Evolutionary conservation across 1,140 invertebrate genomes (phyloP).

Genomic region (Ceratoteleas bidentatus): DNA sequence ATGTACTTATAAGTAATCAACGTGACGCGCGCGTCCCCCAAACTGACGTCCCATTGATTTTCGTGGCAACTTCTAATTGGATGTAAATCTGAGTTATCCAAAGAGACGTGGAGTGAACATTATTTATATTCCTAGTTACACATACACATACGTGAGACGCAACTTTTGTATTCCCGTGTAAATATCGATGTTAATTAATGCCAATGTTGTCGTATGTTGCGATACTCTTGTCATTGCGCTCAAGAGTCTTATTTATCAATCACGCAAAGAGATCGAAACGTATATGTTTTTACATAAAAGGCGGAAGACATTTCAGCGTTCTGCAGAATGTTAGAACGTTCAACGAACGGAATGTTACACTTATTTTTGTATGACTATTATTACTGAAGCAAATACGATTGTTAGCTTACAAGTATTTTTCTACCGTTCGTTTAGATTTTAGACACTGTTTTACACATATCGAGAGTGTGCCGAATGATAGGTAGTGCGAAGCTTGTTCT

Average conservation of each 20-base stretch:
- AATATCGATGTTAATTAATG: background rate
- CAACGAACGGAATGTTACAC: constrained; percentile 17
- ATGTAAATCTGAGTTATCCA: background rate
- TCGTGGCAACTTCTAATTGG: background rate
- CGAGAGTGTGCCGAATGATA: constrained; percentile 14
- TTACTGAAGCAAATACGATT: constrained; percentile 11
- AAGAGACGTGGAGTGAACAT: constrained; percentile 5
- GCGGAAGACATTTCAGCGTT: background rate
- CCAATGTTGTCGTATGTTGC: constrained; percentile 1
- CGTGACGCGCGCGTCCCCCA: background rate
- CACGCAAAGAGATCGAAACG: constrained; percentile 3
- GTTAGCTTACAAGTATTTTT: constrained; percentile 36
- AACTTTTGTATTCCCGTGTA: constrained; percentile 9
- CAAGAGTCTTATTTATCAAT: constrained; percentile 11
- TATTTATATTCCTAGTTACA: background rate
- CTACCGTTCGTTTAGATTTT: constrained; percentile 30
- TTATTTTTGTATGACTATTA: constrained; percentile 34
- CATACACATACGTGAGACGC: background rate
- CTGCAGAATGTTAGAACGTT: background rate
- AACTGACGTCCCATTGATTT: constrained; percentile 5
- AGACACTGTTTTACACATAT: constrained; percentile 22
- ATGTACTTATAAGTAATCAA: constrained; percentile 9
- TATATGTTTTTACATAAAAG: background rate
- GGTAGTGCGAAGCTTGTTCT: constrained; percentile 33
- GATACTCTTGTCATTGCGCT: background rate